Conservation (phyloP, 2,113 vertebrate species). For the Leptocoma aspasia region DNA sequence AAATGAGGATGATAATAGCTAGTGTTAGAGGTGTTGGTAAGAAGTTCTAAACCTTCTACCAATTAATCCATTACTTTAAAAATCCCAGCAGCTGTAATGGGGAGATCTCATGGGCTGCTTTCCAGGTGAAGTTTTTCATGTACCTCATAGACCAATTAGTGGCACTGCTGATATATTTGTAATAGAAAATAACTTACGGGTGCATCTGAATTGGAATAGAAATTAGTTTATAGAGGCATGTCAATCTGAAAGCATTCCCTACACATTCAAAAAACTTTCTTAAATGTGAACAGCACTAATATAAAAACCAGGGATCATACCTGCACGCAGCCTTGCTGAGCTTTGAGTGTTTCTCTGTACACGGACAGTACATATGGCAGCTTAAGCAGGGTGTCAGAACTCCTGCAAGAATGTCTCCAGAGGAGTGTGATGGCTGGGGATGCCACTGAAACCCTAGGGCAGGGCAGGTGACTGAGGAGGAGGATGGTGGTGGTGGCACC, state of each 20-base stretch:
- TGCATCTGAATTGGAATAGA: neutral
- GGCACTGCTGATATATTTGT: neutral
- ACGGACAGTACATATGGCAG: fast-evolving
- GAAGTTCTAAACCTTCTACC: neutral
- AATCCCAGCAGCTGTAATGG: neutral
- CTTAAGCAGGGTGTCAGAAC: neutral
- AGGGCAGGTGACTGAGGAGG: neutral
- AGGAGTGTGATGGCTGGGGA: neutral
- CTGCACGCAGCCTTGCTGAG: neutral
- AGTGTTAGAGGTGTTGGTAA: neutral
- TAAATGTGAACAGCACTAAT: neutral
- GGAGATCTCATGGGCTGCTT: neutral
- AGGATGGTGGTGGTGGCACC: neutral
- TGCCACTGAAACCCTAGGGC: neutral
- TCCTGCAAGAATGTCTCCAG: neutral
- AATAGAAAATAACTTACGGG: neutral
- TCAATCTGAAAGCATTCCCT: neutral
- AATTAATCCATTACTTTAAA: neutral
- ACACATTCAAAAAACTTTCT: neutral
- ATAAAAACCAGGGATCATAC: neutral
- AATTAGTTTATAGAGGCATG: neutral
- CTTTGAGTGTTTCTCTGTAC: neutral
- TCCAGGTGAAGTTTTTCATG: neutral
- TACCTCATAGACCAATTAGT: neutral
- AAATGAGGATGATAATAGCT: neutral